Evolutionary conservation across 2,888 invertebrate species (phyloP).

Genomic region (Lithosia quadra): DNA sequence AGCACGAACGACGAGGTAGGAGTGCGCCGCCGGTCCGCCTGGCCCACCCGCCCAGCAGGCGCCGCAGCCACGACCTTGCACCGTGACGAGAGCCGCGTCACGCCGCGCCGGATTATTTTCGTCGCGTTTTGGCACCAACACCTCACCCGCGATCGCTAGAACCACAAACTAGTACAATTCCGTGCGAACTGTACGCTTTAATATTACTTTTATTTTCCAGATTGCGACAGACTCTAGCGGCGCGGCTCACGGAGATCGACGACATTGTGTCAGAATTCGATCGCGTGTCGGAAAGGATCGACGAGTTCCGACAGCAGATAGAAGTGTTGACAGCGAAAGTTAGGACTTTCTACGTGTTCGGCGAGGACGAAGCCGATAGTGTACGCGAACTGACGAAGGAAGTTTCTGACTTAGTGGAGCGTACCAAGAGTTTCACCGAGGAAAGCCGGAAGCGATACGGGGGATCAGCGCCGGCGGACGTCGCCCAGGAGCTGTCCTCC

Average conservation of each 20-base stretch:
- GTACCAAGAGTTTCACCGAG: conserved; percentile 87
- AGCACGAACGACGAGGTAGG: conserved; percentile 81
- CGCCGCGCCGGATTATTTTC: conserved; percentile 82
- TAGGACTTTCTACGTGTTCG: conserved; percentile 92
- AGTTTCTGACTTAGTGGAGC: conserved; percentile 86
- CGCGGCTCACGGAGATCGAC: conserved; percentile 91
- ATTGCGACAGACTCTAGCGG: conserved; percentile 93
- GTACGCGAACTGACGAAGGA: conserved; percentile 87
- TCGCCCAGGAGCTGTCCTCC: conserved; percentile 92
- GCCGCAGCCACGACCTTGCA: conserved; percentile 77
- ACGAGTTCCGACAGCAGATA: conserved; percentile 89
- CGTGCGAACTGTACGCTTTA: conserved; percentile 63
- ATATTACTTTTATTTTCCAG: conserved; percentile 84
- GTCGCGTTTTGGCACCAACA: conserved; percentile 82
- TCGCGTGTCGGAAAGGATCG: conserved; percentile 90
- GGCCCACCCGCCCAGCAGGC: conserved; percentile 45
- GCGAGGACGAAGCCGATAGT: conserved; percentile 89
- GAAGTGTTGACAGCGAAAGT: conserved; percentile 89
- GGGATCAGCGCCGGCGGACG: conserved; percentile 91
- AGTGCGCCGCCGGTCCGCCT: conserved; percentile 52
- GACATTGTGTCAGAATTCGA: conserved; percentile 93
- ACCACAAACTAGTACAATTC: conserved; percentile 62
- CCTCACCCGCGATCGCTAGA: conserved; percentile 64
- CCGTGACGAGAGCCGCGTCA: conserved; percentile 79
- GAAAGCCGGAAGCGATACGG: conserved; percentile 88